These are phyloP conservation scores for Telmatochromis sp. DNA, from an alignment of 2,113 vertebrate species.

Conservation along the genomic window DNA sequence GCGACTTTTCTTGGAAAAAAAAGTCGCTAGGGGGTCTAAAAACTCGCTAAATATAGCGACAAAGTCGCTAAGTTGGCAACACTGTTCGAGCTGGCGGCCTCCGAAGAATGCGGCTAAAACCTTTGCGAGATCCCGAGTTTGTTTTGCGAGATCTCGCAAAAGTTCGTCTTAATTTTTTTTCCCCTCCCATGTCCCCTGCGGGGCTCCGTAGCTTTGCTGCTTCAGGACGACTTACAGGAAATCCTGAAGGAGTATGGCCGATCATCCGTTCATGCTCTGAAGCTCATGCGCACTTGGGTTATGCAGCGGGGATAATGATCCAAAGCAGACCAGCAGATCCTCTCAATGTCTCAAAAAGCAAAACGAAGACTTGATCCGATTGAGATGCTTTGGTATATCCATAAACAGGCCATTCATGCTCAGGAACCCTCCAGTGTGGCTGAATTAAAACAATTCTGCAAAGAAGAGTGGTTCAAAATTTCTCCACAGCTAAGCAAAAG, in stretches of 20 bases:
- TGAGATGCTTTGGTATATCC: background rate
- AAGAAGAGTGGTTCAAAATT: background rate
- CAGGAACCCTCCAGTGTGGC: background rate
- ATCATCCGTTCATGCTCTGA: background rate
- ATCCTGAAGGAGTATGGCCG: background rate
- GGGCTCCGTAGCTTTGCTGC: background rate
- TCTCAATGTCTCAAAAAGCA: background rate
- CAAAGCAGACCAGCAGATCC: background rate
- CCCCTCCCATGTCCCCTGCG: too few relatives aligned
- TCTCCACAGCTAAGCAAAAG: background rate
- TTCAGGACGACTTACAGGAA: background rate
- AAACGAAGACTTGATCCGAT: background rate
- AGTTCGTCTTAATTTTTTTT: fast-evolving
- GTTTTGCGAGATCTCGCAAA: too few relatives aligned
- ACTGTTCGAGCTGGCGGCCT: too few relatives aligned
- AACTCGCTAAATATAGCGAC: too few relatives aligned
- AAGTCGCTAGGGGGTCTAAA: too few relatives aligned
- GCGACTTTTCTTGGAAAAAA: too few relatives aligned
- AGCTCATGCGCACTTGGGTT: fast-evolving
- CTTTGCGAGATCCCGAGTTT: too few relatives aligned
- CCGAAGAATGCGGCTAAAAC: too few relatives aligned
- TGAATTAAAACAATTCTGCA: background rate
- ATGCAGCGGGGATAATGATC: background rate
- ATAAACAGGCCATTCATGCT: background rate
- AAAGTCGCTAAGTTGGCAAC: too few relatives aligned